phyloP scores from a whole-genome alignment of 2,888 invertebrate species.

The Slavum lentiscoides region DNA sequence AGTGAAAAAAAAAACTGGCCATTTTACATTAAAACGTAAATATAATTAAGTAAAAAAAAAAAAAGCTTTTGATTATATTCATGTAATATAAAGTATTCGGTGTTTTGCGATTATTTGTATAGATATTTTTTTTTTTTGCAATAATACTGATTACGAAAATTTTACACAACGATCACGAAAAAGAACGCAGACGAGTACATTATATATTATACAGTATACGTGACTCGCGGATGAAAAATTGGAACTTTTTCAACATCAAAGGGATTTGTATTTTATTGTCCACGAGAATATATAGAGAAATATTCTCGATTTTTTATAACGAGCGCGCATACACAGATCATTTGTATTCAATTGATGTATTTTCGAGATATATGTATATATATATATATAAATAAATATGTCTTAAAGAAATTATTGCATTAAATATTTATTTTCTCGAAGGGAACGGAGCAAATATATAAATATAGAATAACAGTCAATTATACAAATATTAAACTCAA shows the following conservation, averaged over 20 bases:
- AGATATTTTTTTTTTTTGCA: too few species aligned
- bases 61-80: too few species aligned
- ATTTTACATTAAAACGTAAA: too few species aligned
- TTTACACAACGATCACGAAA: neutral
- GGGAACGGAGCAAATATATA: too few species aligned
- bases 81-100: too few species aligned
- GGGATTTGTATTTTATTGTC: neutral
- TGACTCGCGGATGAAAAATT: slow-evolving; percentile 16
- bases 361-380: too few species aligned
- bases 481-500: too few species aligned
- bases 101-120: too few species aligned
- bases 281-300: neutral
- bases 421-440: neutral
- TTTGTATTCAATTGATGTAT: neutral
- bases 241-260: slow-evolving; percentile 32
- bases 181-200: neutral
- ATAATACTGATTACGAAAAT: neutral
- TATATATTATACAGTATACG: slow-evolving; percentile 2
- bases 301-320: slow-evolving; percentile 10
- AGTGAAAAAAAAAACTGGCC: too few species aligned
- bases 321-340: neutral
- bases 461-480: too few species aligned
- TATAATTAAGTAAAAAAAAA: too few species aligned
- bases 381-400: too few species aligned
- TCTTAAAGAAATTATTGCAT: neutral